Conservation (phyloP, 2,888 invertebrate species). For the Muschampia plurimacula region DNA sequence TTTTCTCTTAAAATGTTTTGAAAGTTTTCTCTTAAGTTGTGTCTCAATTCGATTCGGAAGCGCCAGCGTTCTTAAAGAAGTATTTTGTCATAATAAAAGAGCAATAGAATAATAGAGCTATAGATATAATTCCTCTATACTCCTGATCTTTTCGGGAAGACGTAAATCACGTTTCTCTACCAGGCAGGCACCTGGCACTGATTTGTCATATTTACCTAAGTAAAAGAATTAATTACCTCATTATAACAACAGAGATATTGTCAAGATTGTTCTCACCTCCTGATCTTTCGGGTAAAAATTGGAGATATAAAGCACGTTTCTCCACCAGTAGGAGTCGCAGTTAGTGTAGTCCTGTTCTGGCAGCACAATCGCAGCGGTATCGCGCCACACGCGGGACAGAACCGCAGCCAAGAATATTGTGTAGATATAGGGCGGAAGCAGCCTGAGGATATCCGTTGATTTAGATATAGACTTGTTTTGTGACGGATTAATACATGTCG, state of each 20-base stretch:
- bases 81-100: no score
- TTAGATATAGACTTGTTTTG: not conserved
- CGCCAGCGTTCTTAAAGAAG: no score
- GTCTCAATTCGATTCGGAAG: no score
- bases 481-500: not conserved
- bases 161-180: no score
- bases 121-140: not conserved
- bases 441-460: constrained; percentile 59
- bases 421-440: constrained; percentile 87
- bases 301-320: constrained; percentile 87
- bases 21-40: no score
- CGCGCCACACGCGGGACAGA: constrained; percentile 54
- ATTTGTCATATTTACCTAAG: no score
- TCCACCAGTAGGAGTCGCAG: constrained; percentile 87
- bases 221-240: no score
- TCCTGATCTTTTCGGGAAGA: no score
- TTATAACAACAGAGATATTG: not conserved
- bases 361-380: constrained; percentile 70
- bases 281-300: constrained; percentile 85
- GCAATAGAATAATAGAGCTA: no score
- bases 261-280: constrained; percentile 74
- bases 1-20: no score
- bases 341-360: constrained; percentile 84
- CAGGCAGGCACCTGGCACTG: no score
- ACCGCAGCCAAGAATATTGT: constrained; percentile 83